Percentiles rank a stretch among this genome's conserved stretches.
Evolutionary conservation across 2,888 invertebrate species (phyloP).

Genomic region (Ennomos erosarius): DNA sequence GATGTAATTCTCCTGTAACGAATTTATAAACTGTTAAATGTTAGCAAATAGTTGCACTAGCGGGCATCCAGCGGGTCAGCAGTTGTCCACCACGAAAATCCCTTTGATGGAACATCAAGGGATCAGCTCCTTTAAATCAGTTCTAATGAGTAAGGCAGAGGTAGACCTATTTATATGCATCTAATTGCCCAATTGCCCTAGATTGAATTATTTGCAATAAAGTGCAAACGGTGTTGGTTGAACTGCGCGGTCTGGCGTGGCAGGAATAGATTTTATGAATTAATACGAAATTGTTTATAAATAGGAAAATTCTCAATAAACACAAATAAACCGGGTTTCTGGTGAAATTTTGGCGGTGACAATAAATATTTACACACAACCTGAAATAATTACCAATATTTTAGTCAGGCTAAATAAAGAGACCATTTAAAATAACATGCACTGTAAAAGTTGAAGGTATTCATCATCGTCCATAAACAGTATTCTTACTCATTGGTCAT

Average conservation of each 20-base stretch:
- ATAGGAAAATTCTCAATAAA: slow-evolving; percentile 14
- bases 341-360: neutral
- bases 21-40: too few species aligned
- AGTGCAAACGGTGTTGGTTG: slow-evolving; percentile 48
- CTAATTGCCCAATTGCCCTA: slow-evolving; percentile 42
- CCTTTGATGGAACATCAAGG: slow-evolving; percentile 18
- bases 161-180: slow-evolving; percentile 20
- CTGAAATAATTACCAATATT: too few species aligned
- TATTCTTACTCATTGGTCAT: slow-evolving; percentile 40
- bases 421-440: neutral
- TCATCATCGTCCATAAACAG: slow-evolving; percentile 38
- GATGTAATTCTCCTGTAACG: too few species aligned
- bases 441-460: slow-evolving; percentile 26
- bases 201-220: slow-evolving; percentile 49
- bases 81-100: slow-evolving; percentile 2
- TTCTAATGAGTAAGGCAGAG: slow-evolving; percentile 19
- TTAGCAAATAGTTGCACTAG: neutral
- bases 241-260: slow-evolving; percentile 42
- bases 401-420: too few species aligned
- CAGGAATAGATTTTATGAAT: slow-evolving; percentile 40
- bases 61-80: neutral
- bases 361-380: too few species aligned
- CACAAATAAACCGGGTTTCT: slow-evolving; percentile 6
- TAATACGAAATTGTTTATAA: slow-evolving; percentile 21
- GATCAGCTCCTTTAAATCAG: slow-evolving; percentile 1